Conservation (phyloP, 2,113 vertebrate genomes). For the Dasypus novemcinctus region DNA sequence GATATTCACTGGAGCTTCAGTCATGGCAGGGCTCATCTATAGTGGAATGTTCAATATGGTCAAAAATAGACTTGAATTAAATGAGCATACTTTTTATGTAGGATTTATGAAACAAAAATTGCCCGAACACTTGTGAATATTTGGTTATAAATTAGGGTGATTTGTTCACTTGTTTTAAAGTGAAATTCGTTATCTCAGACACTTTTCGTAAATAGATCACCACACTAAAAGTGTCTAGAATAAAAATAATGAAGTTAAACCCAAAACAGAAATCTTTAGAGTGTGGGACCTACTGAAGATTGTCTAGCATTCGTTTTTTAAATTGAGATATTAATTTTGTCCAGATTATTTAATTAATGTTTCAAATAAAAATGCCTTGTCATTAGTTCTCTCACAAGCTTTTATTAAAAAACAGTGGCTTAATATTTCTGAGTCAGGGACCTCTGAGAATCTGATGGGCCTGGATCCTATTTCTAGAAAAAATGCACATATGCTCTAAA, state of each 20-base stretch:
- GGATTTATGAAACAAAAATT: background rate
- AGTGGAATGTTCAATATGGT: background rate
- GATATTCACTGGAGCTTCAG: background rate
- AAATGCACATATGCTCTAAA: background rate
- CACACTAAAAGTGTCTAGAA: background rate
- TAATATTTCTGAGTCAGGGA: background rate
- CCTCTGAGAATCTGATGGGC: background rate
- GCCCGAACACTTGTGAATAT: background rate
- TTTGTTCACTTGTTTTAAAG: background rate
- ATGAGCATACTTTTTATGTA: background rate
- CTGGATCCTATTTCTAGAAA: background rate
- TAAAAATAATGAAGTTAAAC: slow-evolving; percentile 5
- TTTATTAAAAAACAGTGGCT: background rate
- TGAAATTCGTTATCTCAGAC: background rate
- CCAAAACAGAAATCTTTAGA: background rate
- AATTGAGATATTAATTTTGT: slow-evolving; percentile 4
- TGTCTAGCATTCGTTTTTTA: background rate
- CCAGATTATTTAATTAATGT: slow-evolving; percentile 7
- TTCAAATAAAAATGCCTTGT: background rate
- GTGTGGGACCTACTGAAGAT: background rate
- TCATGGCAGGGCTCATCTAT: background rate
- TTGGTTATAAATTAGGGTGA: background rate
- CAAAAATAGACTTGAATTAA: slow-evolving; percentile 34
- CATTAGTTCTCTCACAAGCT: background rate
- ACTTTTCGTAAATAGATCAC: background rate